Evolutionary conservation across 2,113 vertebrate species (phyloP).

Genomic region (Oreochromis tanganicae): DNA sequence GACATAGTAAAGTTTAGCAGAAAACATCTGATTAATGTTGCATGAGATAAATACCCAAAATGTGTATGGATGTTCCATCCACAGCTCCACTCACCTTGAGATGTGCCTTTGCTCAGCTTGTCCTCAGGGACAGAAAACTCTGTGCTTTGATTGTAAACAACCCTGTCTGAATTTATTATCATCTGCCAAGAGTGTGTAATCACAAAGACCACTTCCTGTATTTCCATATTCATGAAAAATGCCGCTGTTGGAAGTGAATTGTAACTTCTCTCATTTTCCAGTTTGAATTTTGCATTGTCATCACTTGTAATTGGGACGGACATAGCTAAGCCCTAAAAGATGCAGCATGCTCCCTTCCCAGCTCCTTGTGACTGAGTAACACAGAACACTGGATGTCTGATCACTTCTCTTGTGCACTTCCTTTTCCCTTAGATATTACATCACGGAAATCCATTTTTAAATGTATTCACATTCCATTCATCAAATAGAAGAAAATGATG

Average conservation of each 20-base stretch:
- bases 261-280: slow-evolving; percentile 23
- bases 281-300: slow-evolving; percentile 33
- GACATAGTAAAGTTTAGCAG: background rate
- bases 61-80: background rate
- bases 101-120: background rate
- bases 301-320: slow-evolving; percentile 33
- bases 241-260: slow-evolving; percentile 18
- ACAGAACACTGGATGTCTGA: background rate
- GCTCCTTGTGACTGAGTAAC: background rate
- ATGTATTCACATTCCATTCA: background rate
- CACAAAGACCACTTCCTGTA: slow-evolving; percentile 2
- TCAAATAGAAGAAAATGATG: background rate
- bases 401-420: background rate
- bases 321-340: background rate
- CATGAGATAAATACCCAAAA: background rate
- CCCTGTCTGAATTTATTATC: slow-evolving; percentile 47
- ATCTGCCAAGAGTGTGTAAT: slow-evolving; percentile 19
- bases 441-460: background rate
- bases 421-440: background rate
- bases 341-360: background rate
- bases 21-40: background rate
- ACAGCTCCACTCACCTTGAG: slow-evolving; percentile 44
- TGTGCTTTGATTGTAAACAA: slow-evolving; percentile 50
- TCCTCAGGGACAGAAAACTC: slow-evolving; percentile 27
- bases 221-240: slow-evolving; percentile 44